Percentiles rank a stretch among this genome's conserved stretches.
phyloP scores from a whole-genome alignment of 2,888 invertebrate genomes.

The Sesamia inferens region DNA sequence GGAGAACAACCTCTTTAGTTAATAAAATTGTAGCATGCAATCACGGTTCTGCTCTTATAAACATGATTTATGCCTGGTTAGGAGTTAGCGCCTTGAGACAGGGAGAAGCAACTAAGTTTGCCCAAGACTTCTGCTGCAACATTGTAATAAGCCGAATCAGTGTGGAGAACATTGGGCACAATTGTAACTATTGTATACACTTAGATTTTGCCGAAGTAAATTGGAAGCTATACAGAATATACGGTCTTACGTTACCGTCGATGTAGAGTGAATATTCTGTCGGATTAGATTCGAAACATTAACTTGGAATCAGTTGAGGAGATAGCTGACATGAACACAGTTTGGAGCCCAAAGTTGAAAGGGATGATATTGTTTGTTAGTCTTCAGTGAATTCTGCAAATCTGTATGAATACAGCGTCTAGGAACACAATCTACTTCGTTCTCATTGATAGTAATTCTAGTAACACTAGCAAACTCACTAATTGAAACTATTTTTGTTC shows the following conservation, averaged over 20 bases:
- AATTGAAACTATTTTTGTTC: background rate
- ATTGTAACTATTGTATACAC: background rate
- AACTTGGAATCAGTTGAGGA: background rate
- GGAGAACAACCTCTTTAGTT: too few relatives aligned
- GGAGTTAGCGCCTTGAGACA: background rate
- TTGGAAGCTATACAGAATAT: background rate
- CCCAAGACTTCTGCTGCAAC: background rate
- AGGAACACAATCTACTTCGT: background rate
- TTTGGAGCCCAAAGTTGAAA: background rate
- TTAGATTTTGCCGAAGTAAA: background rate
- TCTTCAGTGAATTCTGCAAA: background rate
- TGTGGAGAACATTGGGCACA: too few relatives aligned
- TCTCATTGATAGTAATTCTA: too few relatives aligned
- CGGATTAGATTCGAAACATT: too few relatives aligned
- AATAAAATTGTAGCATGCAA: too few relatives aligned
- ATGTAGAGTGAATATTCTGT: background rate
- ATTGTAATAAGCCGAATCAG: background rate
- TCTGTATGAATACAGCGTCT: background rate
- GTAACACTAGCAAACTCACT: background rate
- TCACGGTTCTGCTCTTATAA: slow-evolving; percentile 87
- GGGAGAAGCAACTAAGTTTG: background rate
- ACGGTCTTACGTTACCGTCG: too few relatives aligned
- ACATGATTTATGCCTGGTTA: slow-evolving; percentile 17
- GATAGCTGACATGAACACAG: background rate
- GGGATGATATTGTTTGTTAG: background rate